Conservation (phyloP, 1,140 invertebrate genomes). For the Drosophila tsacasi region DNA sequence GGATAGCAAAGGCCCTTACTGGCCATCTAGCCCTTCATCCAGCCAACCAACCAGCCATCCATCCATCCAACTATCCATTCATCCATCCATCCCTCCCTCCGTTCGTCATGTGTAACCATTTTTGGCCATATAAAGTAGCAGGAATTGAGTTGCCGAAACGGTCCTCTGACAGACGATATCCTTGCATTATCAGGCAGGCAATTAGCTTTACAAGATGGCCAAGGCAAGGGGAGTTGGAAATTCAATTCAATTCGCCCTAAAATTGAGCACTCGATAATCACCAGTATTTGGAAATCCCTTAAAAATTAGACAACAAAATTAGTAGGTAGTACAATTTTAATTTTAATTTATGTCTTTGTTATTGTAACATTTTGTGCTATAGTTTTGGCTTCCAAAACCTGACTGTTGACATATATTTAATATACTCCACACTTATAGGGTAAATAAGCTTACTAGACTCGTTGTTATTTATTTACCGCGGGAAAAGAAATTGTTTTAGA, state of each 20-base stretch:
- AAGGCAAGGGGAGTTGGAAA: background rate
- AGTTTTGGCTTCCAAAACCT: background rate
- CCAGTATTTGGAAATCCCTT: background rate
- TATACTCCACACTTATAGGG: too few species aligned
- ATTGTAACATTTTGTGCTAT: background rate
- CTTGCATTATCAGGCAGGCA: slow-evolving; percentile 3
- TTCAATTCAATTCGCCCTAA: background rate
- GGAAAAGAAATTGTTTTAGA: background rate
- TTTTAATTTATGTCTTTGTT: background rate
- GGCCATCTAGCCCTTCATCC: background rate
- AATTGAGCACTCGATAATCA: background rate
- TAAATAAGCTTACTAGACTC: background rate
- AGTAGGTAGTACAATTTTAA: background rate
- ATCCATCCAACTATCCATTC: background rate
- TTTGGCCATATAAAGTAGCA: slow-evolving; percentile 23
- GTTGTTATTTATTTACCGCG: background rate
- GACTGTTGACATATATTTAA: background rate
- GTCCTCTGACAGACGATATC: slow-evolving; percentile 13
- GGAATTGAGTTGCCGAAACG: slow-evolving; percentile 10
- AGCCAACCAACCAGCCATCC: background rate
- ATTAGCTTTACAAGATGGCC: background rate
- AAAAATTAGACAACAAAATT: background rate
- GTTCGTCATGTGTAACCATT: slow-evolving; percentile 23
- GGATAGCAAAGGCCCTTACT: slow-evolving; percentile 1
- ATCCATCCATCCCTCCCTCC: background rate